These are phyloP conservation scores for Hydrolagus colliei DNA, from an alignment of 2,797 vertebrate genomes.

Conservation along the genomic window DNA sequence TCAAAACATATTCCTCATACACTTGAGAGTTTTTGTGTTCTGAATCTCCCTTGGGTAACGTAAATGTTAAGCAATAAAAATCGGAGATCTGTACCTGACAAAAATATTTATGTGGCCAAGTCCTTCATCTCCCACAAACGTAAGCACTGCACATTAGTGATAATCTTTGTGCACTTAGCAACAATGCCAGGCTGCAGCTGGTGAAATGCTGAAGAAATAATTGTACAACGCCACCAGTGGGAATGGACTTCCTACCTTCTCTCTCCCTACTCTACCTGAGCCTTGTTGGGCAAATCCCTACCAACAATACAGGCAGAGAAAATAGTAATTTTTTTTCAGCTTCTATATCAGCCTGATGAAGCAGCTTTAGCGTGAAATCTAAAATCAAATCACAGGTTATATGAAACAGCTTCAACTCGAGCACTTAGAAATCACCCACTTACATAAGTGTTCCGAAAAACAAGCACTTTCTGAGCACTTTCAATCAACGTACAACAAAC, in stretches of 20 bases:
- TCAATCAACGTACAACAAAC: not conserved
- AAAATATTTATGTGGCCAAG: no score
- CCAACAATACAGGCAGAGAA: not conserved
- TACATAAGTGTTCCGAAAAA: slow-evolving; percentile 11
- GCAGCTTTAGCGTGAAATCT: not conserved
- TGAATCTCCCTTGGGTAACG: no score
- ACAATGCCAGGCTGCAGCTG: no score
- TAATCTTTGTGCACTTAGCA: no score
- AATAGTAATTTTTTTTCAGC: not conserved
- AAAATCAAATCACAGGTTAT: not conserved
- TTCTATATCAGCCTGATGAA: not conserved
- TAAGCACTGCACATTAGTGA: no score
- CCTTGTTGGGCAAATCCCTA: not conserved
- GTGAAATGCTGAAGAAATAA: no score
- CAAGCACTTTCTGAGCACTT: not conserved
- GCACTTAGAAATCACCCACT: not conserved
- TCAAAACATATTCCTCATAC: no score
- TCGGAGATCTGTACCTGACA: no score
- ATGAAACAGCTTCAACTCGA: not conserved
- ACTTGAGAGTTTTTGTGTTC: no score
- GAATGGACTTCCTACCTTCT: not conserved
- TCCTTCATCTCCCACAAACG: no score
- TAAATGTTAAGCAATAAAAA: no score
- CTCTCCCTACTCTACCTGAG: not conserved
- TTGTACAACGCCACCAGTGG: not conserved